Conservation (phyloP, 1,140 invertebrate species). For the Polyergus mexicanus region DNA sequence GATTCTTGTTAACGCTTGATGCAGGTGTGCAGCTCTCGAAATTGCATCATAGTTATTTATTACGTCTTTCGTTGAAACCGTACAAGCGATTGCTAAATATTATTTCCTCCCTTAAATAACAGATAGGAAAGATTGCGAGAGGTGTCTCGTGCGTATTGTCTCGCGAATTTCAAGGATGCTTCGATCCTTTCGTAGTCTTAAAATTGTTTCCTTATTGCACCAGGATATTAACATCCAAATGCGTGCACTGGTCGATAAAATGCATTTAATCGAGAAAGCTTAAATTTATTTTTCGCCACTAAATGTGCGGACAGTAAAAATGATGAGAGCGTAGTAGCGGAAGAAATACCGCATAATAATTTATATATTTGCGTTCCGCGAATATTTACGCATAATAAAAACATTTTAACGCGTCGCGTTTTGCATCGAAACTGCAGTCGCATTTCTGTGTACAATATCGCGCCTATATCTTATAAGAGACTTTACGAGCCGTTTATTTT, state of each 20-base stretch:
- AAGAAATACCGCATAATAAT: not conserved
- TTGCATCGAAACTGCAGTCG: not conserved
- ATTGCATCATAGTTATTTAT: conserved; percentile 66
- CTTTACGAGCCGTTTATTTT: too few relatives aligned
- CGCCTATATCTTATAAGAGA: conserved; percentile 43
- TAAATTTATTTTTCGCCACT: not conserved
- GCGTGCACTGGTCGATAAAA: not conserved
- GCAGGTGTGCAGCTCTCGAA: conserved; percentile 56
- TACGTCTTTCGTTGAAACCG: conserved; percentile 49
- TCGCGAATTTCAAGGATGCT: not conserved
- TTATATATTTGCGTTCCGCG: not conserved
- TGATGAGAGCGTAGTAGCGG: not conserved
- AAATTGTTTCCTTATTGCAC: not conserved
- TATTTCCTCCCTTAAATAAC: conserved; percentile 4
- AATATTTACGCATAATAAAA: conserved; percentile 13
- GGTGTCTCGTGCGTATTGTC: not conserved
- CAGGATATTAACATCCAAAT: not conserved
- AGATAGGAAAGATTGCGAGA: conserved; percentile 3
- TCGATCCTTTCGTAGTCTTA: not conserved
- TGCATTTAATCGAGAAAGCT: not conserved
- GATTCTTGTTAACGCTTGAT: conserved; percentile 67
- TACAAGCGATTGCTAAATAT: conserved; percentile 10
- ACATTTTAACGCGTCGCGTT: not conserved
- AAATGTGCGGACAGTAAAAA: not conserved
- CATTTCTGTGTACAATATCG: not conserved